These are phyloP conservation scores for Drosophila subsilvestris DNA, from an alignment of 2,888 invertebrate species.

Conservation along the genomic window DNA sequence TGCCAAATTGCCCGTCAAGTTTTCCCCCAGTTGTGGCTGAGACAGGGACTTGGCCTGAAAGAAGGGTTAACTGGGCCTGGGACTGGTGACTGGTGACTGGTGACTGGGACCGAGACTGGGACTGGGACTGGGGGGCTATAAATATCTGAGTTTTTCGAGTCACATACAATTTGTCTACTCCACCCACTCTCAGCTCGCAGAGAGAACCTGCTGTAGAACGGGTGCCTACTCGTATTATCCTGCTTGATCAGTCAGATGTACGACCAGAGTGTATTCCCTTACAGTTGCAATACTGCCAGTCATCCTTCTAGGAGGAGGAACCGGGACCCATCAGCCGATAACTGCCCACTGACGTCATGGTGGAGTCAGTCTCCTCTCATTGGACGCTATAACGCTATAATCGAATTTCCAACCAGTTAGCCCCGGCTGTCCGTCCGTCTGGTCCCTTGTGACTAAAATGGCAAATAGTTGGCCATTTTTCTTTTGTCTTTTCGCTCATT, in stretches of 20 bases:
- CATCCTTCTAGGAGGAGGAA: background rate
- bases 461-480: slow-evolving; percentile 76
- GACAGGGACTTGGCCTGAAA: background rate
- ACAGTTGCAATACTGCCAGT: background rate
- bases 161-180: slow-evolving; percentile 59
- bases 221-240: background rate
- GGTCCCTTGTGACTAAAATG: slow-evolving; percentile 64
- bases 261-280: background rate
- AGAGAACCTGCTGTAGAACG: background rate
- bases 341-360: background rate
- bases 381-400: slow-evolving; percentile 62
- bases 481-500: slow-evolving; percentile 63
- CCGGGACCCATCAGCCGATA: too few relatives aligned
- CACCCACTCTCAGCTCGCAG: slow-evolving; percentile 14
- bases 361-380: slow-evolving; percentile 26
- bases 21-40: slow-evolving; percentile 24
- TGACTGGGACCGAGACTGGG: background rate
- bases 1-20: slow-evolving; percentile 76
- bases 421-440: background rate
- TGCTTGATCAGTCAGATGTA: slow-evolving; percentile 1
- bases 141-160: slow-evolving; percentile 23
- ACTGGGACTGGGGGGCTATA: slow-evolving; percentile 14
- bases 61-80: background rate
- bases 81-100: too few relatives aligned
- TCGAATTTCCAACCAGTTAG: slow-evolving; percentile 59